phyloP scores from a whole-genome alignment of 1,140 invertebrate species.

The Caenorhabditis inopinata region DNA sequence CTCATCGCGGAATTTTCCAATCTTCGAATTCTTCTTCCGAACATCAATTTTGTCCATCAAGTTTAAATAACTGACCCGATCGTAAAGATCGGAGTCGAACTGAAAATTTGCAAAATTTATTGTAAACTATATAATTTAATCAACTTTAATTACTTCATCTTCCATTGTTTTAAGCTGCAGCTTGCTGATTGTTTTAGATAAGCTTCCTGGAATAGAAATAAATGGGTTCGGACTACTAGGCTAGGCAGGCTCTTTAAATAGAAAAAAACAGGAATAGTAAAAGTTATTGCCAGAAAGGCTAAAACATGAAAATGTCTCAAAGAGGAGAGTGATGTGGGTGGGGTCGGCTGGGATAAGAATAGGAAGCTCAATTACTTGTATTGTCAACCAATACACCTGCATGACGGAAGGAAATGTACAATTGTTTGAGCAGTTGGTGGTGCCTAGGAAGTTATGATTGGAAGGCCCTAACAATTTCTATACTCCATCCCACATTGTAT shows the following conservation, averaged over 20 bases:
- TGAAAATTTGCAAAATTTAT: background rate
- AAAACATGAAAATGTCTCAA: background rate
- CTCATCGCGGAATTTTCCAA: slow-evolving; percentile 52
- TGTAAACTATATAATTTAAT: too few relatives aligned
- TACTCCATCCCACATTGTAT: slow-evolving; percentile 18
- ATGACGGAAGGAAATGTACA: slow-evolving; percentile 24
- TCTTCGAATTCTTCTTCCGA: slow-evolving; percentile 34
- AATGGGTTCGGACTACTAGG: background rate
- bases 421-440: slow-evolving; percentile 3
- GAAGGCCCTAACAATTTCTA: background rate
- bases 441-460: background rate
- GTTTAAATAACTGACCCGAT: slow-evolving; percentile 57
- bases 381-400: slow-evolving; percentile 8
- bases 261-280: slow-evolving; percentile 13
- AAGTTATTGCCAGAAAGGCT: background rate
- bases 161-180: slow-evolving; percentile 19
- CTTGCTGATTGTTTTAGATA: background rate
- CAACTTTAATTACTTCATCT: slow-evolving; percentile 1
- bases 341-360: slow-evolving; percentile 12
- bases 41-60: slow-evolving; percentile 52
- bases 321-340: background rate
- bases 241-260: background rate
- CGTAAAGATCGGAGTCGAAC: slow-evolving; percentile 58
- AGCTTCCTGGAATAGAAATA: background rate
- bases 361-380: slow-evolving; percentile 32